Evolutionary conservation across 2,888 invertebrate genomes (phyloP), one percentile per base, ranked within the genome.

Genomic region (Nebria brevicollis): DNA sequence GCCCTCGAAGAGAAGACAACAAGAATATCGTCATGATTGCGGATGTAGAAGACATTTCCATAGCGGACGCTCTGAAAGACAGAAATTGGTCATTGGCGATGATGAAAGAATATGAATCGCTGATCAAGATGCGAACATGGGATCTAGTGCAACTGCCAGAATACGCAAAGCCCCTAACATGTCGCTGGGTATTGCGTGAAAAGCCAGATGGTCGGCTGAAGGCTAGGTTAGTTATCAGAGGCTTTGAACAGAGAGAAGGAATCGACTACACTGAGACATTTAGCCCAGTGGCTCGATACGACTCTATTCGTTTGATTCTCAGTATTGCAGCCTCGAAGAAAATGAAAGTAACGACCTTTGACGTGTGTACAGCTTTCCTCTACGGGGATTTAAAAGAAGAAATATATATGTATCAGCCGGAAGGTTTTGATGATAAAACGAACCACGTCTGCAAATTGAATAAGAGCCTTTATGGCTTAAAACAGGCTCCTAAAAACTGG

Each of bases 371-470:
- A 2, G 84, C 84, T 0, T 85, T 85, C 66, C 73, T 85, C 65
- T 66, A 85, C 64, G 84, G 83, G 3, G 75, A 85, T 10, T 43
- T 43, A 43, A 43, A 43, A 10, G 43, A 43, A 10, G 10, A 6
- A 43, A 10, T 85, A 77, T n/a, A n/a, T 41, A 85, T 86, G 85
- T 77, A 79, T 64, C 84, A 85, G 75, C 85, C 85, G 26, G 83
- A 85, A 81, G 85, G 85, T 20, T 20, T 20, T 20, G 20, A 20
- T 20, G 20, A 20, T 20, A 20, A 20, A 20, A 20, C 20, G 20
- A 20, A 20, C 20, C 20, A 1, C 20, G 20, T 20, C 20, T 20
- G 20, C 20, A 20, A 20, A 20, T 20, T 20, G 20, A 20, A 75
- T 84, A 75, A 82, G 83, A 15, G 84, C 82, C 20, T 83, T 72